Conservation (phyloP, 2,113 vertebrate genomes). For the Percina caprodes region DNA sequence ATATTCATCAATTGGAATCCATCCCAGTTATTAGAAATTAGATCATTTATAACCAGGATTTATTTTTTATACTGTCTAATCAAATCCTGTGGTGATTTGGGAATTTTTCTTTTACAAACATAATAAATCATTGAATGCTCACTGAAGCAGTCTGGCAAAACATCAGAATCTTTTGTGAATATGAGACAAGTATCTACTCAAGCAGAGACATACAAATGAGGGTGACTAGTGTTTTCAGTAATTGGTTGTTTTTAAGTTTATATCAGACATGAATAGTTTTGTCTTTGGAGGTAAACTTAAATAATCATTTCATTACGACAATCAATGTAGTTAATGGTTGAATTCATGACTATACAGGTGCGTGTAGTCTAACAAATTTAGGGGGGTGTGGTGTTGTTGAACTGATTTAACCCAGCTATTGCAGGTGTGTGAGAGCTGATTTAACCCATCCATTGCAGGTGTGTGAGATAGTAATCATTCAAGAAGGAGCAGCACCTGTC, state of each 20-base stretch:
- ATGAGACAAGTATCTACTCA: not conserved
- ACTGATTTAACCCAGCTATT: no score
- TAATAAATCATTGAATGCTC: not conserved
- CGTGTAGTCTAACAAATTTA: not conserved
- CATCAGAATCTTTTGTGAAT: not conserved
- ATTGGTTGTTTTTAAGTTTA: not conserved
- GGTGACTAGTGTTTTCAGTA: not conserved
- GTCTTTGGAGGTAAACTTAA: not conserved
- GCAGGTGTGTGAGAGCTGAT: no score
- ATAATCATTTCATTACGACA: not conserved
- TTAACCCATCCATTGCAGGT: no score
- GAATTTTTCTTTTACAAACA: not conserved
- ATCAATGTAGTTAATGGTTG: not conserved
- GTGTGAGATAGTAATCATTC: no score
- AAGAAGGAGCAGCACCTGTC: no score
- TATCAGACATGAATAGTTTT: not conserved
- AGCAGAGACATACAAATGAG: not conserved
- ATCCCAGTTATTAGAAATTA: not conserved
- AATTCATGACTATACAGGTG: not conserved
- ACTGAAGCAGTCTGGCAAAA: not conserved
- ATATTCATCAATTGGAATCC: not conserved
- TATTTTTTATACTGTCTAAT: not conserved
- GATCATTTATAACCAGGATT: not conserved
- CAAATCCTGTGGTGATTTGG: not conserved
- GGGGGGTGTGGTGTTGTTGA: no score